phyloP scores from a whole-genome alignment of 2,113 vertebrate genomes.

The Xerus inauris region DNA sequence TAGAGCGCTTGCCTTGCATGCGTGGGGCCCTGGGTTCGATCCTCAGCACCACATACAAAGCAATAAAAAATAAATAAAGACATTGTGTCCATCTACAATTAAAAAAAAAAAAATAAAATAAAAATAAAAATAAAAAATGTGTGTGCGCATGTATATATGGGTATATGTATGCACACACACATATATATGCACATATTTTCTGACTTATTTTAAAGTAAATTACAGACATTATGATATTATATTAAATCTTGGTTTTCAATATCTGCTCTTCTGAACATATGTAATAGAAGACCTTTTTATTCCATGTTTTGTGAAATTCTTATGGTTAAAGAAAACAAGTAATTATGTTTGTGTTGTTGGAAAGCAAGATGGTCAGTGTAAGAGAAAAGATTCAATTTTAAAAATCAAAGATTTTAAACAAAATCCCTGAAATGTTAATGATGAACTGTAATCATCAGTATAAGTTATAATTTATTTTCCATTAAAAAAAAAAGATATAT shows the following conservation, averaged over 20 bases:
- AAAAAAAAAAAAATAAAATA: too few relatives aligned
- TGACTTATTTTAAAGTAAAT: not conserved
- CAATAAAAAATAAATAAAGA: too few relatives aligned
- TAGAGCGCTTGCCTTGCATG: too few relatives aligned
- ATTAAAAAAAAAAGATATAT: not conserved
- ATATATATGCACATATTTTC: too few relatives aligned
- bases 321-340: not conserved
- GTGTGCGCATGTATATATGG: too few relatives aligned
- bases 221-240: not conserved
- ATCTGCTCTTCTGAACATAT: not conserved
- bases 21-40: too few relatives aligned
- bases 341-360: not conserved
- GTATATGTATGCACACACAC: too few relatives aligned
- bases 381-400: not conserved
- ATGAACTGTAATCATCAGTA: not conserved
- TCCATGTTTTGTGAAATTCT: not conserved
- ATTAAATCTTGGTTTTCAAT: not conserved
- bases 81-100: too few relatives aligned
- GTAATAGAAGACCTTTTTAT: not conserved
- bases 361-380: not conserved
- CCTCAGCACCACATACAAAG: too few relatives aligned
- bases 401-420: not conserved
- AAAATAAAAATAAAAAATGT: too few relatives aligned
- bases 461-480: not conserved
- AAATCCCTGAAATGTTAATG: not conserved